Base-by-base conservation (phyloP, 2,113 vertebrate genomes). In the Hydropotes inermis region DNA sequence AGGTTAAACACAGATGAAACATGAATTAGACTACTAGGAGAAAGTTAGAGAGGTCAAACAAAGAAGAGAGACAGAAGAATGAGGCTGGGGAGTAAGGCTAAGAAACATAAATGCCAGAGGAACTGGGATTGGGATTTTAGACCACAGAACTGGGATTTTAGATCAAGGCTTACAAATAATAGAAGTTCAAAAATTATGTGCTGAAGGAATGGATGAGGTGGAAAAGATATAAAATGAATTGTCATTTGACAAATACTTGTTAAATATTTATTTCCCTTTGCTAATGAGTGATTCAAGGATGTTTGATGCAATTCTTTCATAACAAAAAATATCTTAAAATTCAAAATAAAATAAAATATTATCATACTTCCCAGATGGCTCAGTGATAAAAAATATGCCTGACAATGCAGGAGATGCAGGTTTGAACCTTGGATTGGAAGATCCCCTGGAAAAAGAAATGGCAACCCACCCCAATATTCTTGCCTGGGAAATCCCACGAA, bases 231-330 rank as follows among this genome's bases (percentile, higher is more conserved):
- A 19, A 2, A 81, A 13, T 36, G 5, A 25, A 86, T 39, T 86
- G 1, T 1, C 15, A 64, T 36, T 91, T 1, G 79, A 88, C 12
- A 81, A 64, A 47, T 50, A 39, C 25, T 86, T 79, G 5, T 25
- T 88, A 87, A 85, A n/a, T 87, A 67, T 88, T 87, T 93, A 36
- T 91, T 58, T 89, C 61, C 60, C 11, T 94, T 96, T 60, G 15
- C 3, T 17, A 79, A 58, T 60, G 13, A 54, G 6, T 87, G 21
- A 82, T 88, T 96, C 23, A 96, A 83, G 61, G 8, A 23, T 6
- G 33, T 30, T 57, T 84, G 5, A 82, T 82, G 11, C 1, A 60
- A 15, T 58, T 81, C 11, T 96, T 91, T n/a, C 2, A 36, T 70
- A 6, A 85, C 1, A 58, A 52, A 88, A 83, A 52, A 1, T 25